phyloP scores from a whole-genome alignment of 2,797 vertebrate species.

The Arnoldichthys spilopterus region DNA sequence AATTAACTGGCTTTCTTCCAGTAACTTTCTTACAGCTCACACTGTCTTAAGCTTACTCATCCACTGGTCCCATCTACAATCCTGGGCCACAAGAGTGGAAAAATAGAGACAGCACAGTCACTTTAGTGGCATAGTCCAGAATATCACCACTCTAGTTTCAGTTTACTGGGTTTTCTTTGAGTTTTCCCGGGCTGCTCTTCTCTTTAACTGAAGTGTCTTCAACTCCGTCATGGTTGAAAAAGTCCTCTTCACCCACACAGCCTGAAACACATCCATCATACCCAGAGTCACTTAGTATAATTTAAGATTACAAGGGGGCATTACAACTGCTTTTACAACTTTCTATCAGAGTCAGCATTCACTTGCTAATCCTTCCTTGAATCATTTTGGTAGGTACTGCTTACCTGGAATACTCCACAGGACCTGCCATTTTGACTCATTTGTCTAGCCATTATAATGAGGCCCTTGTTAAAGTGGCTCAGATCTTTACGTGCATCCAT shows the following conservation, averaged over 20 bases:
- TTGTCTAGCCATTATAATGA: too few relatives aligned
- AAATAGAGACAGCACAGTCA: neutral
- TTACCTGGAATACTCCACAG: too few relatives aligned
- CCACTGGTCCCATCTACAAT: neutral
- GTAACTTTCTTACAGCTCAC: neutral
- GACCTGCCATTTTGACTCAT: too few relatives aligned
- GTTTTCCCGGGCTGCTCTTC: slow-evolving; percentile 75
- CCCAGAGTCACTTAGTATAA: neutral
- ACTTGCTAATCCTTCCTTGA: too few relatives aligned
- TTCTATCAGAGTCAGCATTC: too few relatives aligned
- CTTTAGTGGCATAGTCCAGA: neutral
- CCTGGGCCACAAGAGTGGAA: neutral
- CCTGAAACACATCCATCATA: slow-evolving; percentile 69
- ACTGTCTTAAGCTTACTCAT: neutral
- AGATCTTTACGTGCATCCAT: too few relatives aligned
- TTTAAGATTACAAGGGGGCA: neutral
- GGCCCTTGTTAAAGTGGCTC: too few relatives aligned
- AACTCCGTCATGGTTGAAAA: slow-evolving; percentile 90
- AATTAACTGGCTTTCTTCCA: too few relatives aligned
- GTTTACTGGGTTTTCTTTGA: slow-evolving; percentile 73
- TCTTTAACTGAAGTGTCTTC: slow-evolving; percentile 85
- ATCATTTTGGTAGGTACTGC: too few relatives aligned
- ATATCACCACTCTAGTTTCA: neutral
- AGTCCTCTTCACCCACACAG: slow-evolving; percentile 89
- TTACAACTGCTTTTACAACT: too few relatives aligned